phyloP scores from a whole-genome alignment of 2,888 invertebrate genomes.

The Matsumyia berberina region DNA sequence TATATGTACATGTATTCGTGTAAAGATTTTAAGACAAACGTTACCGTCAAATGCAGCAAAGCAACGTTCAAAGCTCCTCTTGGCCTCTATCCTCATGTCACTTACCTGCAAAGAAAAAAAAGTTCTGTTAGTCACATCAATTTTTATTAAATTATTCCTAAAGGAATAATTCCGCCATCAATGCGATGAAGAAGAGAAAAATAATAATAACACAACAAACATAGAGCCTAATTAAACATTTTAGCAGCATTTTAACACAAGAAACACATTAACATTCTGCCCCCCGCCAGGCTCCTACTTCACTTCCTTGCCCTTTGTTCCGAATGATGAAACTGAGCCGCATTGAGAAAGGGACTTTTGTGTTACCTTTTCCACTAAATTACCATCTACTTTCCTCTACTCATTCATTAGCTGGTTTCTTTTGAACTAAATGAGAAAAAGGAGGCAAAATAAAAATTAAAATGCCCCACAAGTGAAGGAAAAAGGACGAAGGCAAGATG shows the following conservation, averaged over 20 bases:
- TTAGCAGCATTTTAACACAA: slow-evolving; percentile 30
- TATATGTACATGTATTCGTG: too few species aligned
- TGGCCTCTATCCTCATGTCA: neutral
- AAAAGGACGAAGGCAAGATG: slow-evolving; percentile 6
- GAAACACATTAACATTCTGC: slow-evolving; percentile 31
- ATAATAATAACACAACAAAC: slow-evolving; percentile 1
- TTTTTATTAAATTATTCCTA: neutral
- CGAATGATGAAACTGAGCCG: neutral
- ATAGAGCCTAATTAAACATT: slow-evolving; percentile 37
- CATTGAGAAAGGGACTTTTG: slow-evolving; percentile 1
- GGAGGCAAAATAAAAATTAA: neutral
- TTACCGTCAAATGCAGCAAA: too few species aligned
- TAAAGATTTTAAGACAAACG: too few species aligned
- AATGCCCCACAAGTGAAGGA: slow-evolving; percentile 10
- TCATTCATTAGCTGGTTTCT: slow-evolving; percentile 6
- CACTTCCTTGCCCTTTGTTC: neutral
- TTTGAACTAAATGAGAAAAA: neutral
- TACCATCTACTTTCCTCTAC: slow-evolving; percentile 24
- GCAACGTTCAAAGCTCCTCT: too few species aligned
- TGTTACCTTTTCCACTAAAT: slow-evolving; percentile 40
- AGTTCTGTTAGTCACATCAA: neutral
- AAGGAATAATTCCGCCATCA: neutral
- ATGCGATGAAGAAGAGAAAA: neutral
- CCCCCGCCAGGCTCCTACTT: neutral
- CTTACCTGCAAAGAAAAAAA: slow-evolving; percentile 24